These are phyloP conservation scores for Alosa sapidissima DNA, from an alignment of 2,797 vertebrate species.

Conservation along the genomic window DNA sequence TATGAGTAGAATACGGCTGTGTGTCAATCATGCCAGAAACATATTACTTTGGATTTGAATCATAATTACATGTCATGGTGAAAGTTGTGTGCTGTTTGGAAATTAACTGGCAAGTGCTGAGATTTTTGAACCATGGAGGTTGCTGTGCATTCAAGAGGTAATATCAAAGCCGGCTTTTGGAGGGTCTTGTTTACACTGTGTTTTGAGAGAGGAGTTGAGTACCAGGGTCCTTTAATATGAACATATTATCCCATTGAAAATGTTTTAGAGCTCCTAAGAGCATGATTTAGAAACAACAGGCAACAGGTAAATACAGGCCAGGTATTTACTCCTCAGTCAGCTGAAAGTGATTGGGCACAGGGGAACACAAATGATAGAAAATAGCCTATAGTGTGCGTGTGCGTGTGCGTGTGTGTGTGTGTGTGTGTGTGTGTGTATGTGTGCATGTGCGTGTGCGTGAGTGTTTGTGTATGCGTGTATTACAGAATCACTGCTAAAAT, in stretches of 20 bases:
- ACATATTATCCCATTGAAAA: background rate
- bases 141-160: background rate
- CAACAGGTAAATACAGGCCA: too few species aligned
- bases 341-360: background rate
- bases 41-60: background rate
- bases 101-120: background rate
- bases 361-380: conserved; percentile 1
- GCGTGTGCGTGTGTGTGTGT: too few species aligned
- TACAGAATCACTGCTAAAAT: background rate
- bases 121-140: background rate
- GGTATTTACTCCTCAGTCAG: background rate
- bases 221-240: background rate
- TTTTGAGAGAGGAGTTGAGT: background rate
- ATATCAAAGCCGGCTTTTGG: background rate
- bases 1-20: background rate
- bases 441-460: too few species aligned
- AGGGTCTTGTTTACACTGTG: background rate
- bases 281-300: background rate
- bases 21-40: background rate
- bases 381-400: background rate
- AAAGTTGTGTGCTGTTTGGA: background rate
- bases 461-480: background rate
- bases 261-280: background rate
- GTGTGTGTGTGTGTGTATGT: too few species aligned
- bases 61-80: background rate